Evolutionary conservation across 1,140 invertebrate genomes (phyloP).

Genomic region (Pseudoatta argentina): DNA sequence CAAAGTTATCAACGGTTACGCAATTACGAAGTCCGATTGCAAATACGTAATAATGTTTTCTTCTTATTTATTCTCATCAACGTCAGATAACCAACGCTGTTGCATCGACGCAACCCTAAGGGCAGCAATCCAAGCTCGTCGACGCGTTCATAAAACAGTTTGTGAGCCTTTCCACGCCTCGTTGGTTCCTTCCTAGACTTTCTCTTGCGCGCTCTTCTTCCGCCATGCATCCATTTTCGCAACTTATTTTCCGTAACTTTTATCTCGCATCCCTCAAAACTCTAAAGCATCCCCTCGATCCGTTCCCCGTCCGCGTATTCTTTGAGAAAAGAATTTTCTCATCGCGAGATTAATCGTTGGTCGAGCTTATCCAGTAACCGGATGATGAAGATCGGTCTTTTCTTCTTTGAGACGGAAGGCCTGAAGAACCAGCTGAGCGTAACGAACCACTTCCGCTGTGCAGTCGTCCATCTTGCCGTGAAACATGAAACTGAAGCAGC

Average conservation of each 20-base stretch:
- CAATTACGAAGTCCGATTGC: constrained; percentile 22
- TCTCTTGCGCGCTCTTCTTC: constrained; percentile 17
- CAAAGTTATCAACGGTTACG: constrained; percentile 16
- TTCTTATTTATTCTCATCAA: constrained; percentile 73
- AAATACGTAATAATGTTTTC: constrained; percentile 71
- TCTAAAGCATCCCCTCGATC: constrained; percentile 40
- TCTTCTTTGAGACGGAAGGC: constrained; percentile 61
- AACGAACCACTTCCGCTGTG: constrained; percentile 40
- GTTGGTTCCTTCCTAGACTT: constrained; percentile 50
- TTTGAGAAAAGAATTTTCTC: constrained; percentile 66
- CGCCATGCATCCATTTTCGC: constrained; percentile 38
- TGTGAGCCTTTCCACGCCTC: constrained; percentile 74
- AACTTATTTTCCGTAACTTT: constrained; percentile 53
- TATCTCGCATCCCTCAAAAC: constrained; percentile 25
- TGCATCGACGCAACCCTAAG: constrained; percentile 47
- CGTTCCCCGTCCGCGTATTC: constrained; percentile 33
- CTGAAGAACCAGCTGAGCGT: constrained; percentile 48
- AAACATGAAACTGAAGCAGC: constrained; percentile 40
- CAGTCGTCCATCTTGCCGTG: constrained; percentile 55
- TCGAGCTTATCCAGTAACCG: constrained; percentile 55
- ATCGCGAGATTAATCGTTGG: constrained; percentile 72
- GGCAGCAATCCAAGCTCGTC: constrained; percentile 76
- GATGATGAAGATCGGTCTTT: constrained; percentile 68
- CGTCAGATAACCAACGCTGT: constrained; percentile 70
- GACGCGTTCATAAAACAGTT: constrained; percentile 80